A percentile compares a stretch with the other conserved stretches of the same genome.
Conservation (phyloP, 2,113 vertebrate genomes). For the Falco punctatus region DNA sequence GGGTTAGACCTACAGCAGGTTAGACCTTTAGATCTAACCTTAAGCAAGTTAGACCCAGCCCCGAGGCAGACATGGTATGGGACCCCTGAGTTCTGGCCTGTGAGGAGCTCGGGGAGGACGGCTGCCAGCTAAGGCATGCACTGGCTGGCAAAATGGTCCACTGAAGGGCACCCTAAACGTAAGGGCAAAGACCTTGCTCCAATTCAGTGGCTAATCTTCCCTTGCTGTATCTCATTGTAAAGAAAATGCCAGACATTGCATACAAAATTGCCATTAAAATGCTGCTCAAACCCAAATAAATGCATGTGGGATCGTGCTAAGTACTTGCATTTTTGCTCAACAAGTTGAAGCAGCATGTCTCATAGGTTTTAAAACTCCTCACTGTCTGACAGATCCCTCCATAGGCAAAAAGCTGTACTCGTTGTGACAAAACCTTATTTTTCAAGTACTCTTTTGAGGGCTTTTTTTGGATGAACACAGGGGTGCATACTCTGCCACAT, state of each 20-base stretch:
- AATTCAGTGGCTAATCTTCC: background rate
- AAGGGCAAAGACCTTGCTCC: background rate
- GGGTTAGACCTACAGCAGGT: too few relatives aligned
- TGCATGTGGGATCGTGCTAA: rapidly evolving
- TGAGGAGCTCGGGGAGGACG: background rate
- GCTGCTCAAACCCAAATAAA: background rate
- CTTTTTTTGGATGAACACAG: background rate
- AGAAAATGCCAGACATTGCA: background rate
- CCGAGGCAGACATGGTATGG: rapidly evolving
- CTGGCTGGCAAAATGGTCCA: background rate
- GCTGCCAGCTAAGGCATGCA: rapidly evolving
- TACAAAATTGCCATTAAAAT: background rate
- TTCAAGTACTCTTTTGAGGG: background rate
- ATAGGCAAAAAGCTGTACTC: background rate
- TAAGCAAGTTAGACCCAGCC: too few relatives aligned
- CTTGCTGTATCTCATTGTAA: too few relatives aligned
- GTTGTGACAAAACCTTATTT: background rate
- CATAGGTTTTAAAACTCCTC: background rate
- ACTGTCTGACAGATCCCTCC: background rate
- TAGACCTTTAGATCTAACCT: too few relatives aligned
- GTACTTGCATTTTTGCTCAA: background rate
- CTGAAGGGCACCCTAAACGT: background rate
- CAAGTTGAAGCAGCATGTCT: rapidly evolving
- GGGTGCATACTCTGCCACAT: background rate
- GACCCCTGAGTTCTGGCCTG: rapidly evolving